phyloP scores from a whole-genome alignment of 2,113 vertebrate genomes.

The Spilogale gracilis region DNA sequence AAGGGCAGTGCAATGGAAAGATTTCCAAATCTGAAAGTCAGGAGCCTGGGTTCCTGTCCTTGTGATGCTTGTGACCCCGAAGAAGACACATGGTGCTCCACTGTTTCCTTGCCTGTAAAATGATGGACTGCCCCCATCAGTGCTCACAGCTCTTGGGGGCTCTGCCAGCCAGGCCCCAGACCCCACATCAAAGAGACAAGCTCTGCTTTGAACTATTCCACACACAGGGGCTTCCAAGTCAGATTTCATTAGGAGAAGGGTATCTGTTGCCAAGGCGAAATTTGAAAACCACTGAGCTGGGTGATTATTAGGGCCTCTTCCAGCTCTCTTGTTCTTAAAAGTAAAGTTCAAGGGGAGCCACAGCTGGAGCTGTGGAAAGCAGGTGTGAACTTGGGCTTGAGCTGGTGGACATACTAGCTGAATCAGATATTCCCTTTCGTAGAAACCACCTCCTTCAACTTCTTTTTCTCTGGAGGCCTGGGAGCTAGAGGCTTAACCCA shows the following conservation, averaged over 20 bases:
- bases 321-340: neutral
- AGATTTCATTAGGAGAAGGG: constrained; percentile 31
- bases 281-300: neutral
- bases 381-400: neutral
- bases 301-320: neutral
- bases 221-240: neutral
- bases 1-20: neutral
- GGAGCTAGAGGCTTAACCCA: neutral
- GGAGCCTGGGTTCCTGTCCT: neutral
- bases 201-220: neutral
- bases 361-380: neutral
- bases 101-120: neutral
- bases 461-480: neutral
- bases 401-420: neutral
- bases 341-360: neutral
- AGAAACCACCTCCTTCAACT: neutral
- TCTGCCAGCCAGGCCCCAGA: neutral
- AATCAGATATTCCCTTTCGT: neutral
- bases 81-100: neutral
- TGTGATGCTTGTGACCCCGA: neutral
- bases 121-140: neutral
- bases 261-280: constrained; percentile 48
- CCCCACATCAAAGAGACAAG: neutral
- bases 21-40: neutral
- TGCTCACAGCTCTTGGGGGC: neutral